Base-by-base conservation (phyloP, 2,797 vertebrate genomes). In the Nothura maculosa region DNA sequence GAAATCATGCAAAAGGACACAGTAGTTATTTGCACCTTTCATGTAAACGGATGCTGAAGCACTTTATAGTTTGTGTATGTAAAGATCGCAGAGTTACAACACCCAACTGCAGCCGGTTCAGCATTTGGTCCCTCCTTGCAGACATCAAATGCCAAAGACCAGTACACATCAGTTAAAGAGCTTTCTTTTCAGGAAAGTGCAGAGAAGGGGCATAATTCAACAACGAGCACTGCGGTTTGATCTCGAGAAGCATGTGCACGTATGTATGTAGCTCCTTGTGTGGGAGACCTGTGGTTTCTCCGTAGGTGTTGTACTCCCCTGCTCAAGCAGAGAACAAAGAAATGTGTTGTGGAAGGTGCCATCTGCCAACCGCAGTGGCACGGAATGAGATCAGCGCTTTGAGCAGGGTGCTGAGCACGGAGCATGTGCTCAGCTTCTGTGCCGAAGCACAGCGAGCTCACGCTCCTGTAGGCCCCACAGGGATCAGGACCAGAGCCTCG, bases 261-360 rank as follows among this genome's bases (percentile, higher is more conserved):
- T 82, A 69, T 48, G 16, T 67, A 66, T 76, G 69, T 84, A 60
- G 83, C 83, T 62, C 32, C 75, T 93, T 96, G 91, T 79, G 94
- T 90, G 72, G 92, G 87, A 92, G 93, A 94, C 81, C 94, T 93
- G 83, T 86, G 78, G 16, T 92, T 93, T 91, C 93, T 92, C 87
- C 77, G 91, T 92, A 80, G 81, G 94, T 93, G 87, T 87, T 93
- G 86, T 92, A 90, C 89, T 96, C 83, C 85, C 85, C 81, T 86
- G 43, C 91, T 89, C 70, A 79, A 84, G 43, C 67, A 87, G 38
- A 85, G 85, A 91, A 89, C 85, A 94, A 86, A 87, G 40, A 72
- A 96, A 83, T 80, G 66, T 93, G 85, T 70, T 89, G 58, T 74
- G 73, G 85, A 96, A 96, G 73, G 42, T 92, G 87, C 92, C 92